phyloP scores from a whole-genome alignment of 2,888 invertebrate species.

The Papilio protenor region DNA sequence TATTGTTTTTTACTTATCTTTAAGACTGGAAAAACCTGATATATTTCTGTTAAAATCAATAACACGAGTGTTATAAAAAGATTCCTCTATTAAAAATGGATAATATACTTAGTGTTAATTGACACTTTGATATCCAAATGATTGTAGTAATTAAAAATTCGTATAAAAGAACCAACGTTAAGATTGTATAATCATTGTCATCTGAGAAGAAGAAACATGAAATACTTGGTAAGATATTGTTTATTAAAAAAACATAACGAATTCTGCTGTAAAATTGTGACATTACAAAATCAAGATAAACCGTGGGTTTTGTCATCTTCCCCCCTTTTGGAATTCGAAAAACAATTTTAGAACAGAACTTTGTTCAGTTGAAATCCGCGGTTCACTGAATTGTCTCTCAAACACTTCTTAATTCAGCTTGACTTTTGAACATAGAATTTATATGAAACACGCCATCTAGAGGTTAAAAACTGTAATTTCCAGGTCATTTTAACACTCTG shows the following conservation, averaged over 20 bases:
- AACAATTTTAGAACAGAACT: too few relatives aligned
- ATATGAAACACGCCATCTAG: not conserved
- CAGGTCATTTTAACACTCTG: conserved; percentile 33
- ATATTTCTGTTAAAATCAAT: not conserved
- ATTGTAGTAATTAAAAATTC: not conserved
- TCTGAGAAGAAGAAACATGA: conserved; percentile 17
- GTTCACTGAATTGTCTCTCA: too few relatives aligned
- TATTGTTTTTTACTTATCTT: not conserved
- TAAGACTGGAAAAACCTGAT: not conserved
- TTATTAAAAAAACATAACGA: not conserved
- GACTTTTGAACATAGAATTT: not conserved
- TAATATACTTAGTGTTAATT: not conserved
- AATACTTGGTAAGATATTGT: conserved; percentile 24
- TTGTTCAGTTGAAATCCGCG: too few relatives aligned
- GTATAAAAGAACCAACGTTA: not conserved
- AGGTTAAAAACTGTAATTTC: not conserved
- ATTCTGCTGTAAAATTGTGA: not conserved
- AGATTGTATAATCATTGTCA: not conserved
- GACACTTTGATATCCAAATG: not conserved
- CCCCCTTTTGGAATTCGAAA: too few relatives aligned
- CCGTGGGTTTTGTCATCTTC: too few relatives aligned
- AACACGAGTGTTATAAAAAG: not conserved
- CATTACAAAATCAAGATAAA: too few relatives aligned
- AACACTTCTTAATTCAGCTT: not conserved
- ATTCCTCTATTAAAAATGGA: conserved; percentile 9